These are phyloP conservation scores for Drosophila meridiana DNA, from an alignment of 2,888 invertebrate genomes.

Conservation along the genomic window DNA sequence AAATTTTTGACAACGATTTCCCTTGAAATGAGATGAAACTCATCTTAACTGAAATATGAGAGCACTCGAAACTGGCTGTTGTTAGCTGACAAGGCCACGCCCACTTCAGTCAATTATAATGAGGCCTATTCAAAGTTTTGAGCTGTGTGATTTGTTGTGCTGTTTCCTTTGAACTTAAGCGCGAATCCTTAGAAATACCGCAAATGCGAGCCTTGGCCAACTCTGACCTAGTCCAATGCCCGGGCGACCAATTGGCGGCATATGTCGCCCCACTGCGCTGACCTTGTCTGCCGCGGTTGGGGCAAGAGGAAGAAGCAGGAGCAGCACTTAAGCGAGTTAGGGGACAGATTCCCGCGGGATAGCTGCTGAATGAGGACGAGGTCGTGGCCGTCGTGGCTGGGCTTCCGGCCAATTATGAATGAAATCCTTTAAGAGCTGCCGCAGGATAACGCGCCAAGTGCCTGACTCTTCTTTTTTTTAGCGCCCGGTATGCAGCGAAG, in stretches of 20 bases:
- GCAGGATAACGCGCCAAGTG: conserved; percentile 20
- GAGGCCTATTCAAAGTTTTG: conserved; percentile 1
- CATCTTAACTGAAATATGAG: no score
- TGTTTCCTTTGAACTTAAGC: not conserved
- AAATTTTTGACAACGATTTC: not conserved
- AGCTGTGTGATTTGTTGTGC: not conserved
- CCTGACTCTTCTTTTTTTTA: not conserved
- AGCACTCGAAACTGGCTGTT: not conserved
- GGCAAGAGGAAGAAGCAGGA: not conserved
- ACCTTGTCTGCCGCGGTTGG: not conserved
- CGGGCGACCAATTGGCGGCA: conserved; percentile 20
- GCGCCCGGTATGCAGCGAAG: conserved; percentile 31
- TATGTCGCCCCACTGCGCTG: conserved; percentile 7
- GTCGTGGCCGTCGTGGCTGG: conserved; percentile 52
- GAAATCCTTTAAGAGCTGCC: conserved; percentile 59
- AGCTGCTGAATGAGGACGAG: conserved; percentile 60
- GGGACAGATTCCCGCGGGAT: conserved; percentile 54
- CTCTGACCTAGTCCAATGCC: conserved; percentile 20
- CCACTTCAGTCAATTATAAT: conserved; percentile 9
- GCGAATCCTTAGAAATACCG: not conserved
- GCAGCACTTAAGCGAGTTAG: conserved; percentile 27
- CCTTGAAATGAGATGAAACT: conserved; percentile 2
- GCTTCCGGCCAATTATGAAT: conserved; percentile 75
- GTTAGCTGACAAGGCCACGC: conserved; percentile 8
- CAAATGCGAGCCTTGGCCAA: conserved; percentile 10